Evolutionary conservation across 1,140 invertebrate species (phyloP).

Genomic region (Caenorhabditis briggsae): DNA sequence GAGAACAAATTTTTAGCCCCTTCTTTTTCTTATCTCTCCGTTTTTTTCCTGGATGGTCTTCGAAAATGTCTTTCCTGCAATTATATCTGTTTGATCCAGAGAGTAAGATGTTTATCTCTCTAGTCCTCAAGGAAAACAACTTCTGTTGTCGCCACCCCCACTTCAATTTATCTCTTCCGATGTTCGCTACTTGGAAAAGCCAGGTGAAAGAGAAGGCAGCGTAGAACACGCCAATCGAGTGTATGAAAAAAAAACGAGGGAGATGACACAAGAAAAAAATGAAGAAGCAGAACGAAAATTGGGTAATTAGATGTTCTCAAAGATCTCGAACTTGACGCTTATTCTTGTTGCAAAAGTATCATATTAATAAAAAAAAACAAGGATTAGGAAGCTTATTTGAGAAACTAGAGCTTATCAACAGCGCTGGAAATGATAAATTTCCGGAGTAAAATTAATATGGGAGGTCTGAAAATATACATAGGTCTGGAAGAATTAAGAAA

Average conservation of each 20-base stretch:
- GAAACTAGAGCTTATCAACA: no score
- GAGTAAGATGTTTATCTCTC: constrained; percentile 18
- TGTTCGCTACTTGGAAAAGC: constrained; percentile 32
- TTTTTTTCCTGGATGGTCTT: neutral
- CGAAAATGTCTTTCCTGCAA: neutral
- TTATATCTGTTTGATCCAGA: constrained; percentile 3
- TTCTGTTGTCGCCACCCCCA: constrained; percentile 13
- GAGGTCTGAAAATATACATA: neutral
- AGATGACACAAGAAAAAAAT: neutral
- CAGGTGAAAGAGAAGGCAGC: neutral
- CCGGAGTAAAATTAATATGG: neutral
- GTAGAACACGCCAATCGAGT: constrained; percentile 43
- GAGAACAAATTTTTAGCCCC: no score
- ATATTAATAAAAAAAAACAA: neutral
- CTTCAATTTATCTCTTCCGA: constrained; percentile 13
- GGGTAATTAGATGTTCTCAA: constrained; percentile 8
- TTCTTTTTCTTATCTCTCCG: neutral
- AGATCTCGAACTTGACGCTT: neutral
- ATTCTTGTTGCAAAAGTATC: no score
- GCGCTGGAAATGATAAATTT: constrained; percentile 18
- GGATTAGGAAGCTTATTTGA: neutral
- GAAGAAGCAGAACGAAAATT: constrained; percentile 18
- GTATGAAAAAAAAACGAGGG: neutral
- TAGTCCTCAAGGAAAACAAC: constrained; percentile 30
- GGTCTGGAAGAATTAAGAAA: neutral